These are phyloP conservation scores for Chironomus tentans DNA, from an alignment of 2,888 invertebrate genomes.

Conservation along the genomic window DNA sequence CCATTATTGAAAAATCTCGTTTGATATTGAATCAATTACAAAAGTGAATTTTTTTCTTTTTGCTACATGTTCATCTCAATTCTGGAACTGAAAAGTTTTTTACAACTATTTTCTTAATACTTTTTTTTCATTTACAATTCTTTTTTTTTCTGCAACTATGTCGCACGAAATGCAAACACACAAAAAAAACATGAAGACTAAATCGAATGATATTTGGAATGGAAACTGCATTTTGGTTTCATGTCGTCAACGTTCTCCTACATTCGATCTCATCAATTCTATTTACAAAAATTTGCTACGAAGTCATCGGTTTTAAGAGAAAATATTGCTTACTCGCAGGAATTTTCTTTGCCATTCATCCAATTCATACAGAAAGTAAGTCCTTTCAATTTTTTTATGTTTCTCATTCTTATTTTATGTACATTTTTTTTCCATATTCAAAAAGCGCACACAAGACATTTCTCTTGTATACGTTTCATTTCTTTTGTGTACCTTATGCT, in stretches of 20 bases:
- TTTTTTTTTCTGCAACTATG: conserved; percentile 29
- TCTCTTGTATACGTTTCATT: neutral
- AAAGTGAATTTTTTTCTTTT: no score
- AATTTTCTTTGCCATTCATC: conserved; percentile 73
- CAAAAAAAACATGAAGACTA: conserved; percentile 43
- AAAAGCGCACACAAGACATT: neutral
- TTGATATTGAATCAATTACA: neutral
- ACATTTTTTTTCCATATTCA: neutral
- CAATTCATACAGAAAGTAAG: conserved; percentile 65
- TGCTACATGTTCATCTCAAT: neutral
- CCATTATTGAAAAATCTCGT: neutral
- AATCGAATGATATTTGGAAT: conserved; percentile 65
- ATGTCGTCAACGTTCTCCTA: conserved; percentile 64
- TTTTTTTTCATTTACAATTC: conserved; percentile 27
- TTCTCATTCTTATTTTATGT: no score
- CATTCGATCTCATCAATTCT: conserved; percentile 66
- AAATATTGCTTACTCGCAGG: conserved; percentile 60
- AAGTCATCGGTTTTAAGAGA: conserved; percentile 55
- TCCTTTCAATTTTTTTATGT: neutral
- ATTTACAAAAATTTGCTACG: conserved; percentile 58
- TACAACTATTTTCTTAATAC: neutral
- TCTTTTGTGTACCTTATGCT: neutral
- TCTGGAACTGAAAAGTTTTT: neutral
- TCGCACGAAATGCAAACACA: neutral
- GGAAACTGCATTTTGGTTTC: conserved; percentile 63